Conservation (phyloP, 2,113 vertebrate genomes). For the Urocitellus parryii region DNA sequence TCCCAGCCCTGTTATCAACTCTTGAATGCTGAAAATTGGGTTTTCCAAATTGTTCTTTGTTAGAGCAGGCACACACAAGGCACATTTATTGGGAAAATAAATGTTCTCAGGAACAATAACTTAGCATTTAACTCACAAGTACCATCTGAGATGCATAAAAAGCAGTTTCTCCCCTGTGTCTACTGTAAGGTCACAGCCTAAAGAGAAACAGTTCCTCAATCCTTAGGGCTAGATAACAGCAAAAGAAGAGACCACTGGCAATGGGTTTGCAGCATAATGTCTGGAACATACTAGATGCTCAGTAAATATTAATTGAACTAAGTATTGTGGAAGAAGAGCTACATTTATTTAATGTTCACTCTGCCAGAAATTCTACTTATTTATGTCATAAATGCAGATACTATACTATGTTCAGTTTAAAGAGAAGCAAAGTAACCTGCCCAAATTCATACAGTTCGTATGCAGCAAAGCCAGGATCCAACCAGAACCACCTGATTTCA, state of each 20-base stretch:
- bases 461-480: background rate
- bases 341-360: background rate
- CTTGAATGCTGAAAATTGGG: background rate
- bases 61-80: background rate
- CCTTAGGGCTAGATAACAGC: background rate
- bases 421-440: background rate
- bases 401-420: background rate
- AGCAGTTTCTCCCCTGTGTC: background rate
- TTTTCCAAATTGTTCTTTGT: background rate
- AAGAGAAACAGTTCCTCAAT: background rate
- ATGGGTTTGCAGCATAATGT: background rate
- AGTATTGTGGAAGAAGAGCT: background rate
- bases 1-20: background rate
- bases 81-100: slow-evolving; percentile 26
- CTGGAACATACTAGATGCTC: background rate
- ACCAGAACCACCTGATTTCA: background rate
- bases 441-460: background rate
- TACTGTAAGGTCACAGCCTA: background rate
- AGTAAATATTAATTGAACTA: background rate
- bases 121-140: background rate
- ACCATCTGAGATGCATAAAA: background rate
- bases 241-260: background rate
- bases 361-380: background rate
- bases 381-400: background rate
- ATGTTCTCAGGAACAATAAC: background rate